Conservation (phyloP, 2,888 invertebrate genomes). For the Camponotus fellah region DNA sequence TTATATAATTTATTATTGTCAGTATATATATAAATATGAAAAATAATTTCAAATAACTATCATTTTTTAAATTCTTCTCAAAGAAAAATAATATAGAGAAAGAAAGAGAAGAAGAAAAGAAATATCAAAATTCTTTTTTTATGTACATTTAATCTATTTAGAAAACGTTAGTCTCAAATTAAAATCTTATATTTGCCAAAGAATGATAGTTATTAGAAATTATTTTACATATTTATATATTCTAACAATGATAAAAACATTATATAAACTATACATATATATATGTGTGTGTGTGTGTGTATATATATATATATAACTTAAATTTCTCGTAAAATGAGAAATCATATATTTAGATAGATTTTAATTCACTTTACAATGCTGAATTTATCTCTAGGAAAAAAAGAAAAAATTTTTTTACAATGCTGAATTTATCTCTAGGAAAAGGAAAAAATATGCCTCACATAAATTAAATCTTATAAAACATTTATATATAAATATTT, state of each 20-base stretch:
- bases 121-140: too few species aligned
- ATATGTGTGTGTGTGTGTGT: too few species aligned
- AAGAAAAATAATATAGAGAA: too few species aligned
- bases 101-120: too few species aligned
- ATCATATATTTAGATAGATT: background rate
- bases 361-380: background rate
- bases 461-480: background rate
- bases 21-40: slow-evolving; percentile 12
- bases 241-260: background rate
- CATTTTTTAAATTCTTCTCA: background rate
- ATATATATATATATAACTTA: background rate
- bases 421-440: background rate
- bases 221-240: background rate
- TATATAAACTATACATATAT: too few species aligned
- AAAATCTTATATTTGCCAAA: too few species aligned
- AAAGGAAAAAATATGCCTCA: background rate
- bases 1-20: background rate
- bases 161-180: too few species aligned
- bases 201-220: too few species aligned
- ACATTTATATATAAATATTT: background rate
- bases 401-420: too few species aligned
- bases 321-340: background rate
- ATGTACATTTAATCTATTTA: too few species aligned
- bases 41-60: background rate
- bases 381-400: background rate